These are phyloP conservation scores for Nannobrachium achirus DNA, from an alignment of 2,113 vertebrate genomes.

Conservation along the genomic window DNA sequence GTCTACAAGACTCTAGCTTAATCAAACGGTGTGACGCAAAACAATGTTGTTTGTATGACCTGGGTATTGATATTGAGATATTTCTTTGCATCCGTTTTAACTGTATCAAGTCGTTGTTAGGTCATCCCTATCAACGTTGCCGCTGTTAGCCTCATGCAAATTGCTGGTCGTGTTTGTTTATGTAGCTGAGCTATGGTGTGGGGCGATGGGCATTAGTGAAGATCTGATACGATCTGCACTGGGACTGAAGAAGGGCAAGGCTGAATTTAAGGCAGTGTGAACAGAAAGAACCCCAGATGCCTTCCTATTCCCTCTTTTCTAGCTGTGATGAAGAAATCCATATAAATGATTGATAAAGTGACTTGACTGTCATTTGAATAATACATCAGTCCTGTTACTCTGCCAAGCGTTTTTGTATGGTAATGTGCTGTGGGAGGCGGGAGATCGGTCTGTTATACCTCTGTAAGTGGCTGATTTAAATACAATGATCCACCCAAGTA, in stretches of 20 bases:
- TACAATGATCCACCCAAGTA: conserved; percentile 23
- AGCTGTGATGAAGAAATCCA: conserved; percentile 56
- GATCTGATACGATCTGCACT: not conserved
- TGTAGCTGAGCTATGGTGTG: not conserved
- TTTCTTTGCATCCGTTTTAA: not conserved
- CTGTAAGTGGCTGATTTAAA: conserved; percentile 37
- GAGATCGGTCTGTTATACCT: conserved; percentile 33
- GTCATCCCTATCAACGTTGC: conserved; percentile 9
- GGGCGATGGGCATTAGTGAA: not conserved
- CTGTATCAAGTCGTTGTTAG: not conserved
- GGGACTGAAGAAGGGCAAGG: not conserved
- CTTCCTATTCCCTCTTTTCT: conserved; percentile 33
- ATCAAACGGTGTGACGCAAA: no score
- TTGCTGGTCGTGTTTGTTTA: conserved; percentile 8
- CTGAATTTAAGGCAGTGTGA: not conserved
- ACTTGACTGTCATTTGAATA: conserved; percentile 70
- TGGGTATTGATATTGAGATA: not conserved
- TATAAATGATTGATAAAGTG: conserved; percentile 73
- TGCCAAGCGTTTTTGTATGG: conserved; percentile 51
- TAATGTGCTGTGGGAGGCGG: conserved; percentile 27
- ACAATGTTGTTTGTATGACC: no score
- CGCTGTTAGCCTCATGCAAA: conserved; percentile 21
- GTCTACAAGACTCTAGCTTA: no score
- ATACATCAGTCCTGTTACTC: conserved; percentile 53
- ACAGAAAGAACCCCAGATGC: conserved; percentile 19